These are phyloP conservation scores for Stylophora pistillata DNA, from an alignment of 64 coral and sea anemone genomes.

Conservation along the genomic window DNA sequence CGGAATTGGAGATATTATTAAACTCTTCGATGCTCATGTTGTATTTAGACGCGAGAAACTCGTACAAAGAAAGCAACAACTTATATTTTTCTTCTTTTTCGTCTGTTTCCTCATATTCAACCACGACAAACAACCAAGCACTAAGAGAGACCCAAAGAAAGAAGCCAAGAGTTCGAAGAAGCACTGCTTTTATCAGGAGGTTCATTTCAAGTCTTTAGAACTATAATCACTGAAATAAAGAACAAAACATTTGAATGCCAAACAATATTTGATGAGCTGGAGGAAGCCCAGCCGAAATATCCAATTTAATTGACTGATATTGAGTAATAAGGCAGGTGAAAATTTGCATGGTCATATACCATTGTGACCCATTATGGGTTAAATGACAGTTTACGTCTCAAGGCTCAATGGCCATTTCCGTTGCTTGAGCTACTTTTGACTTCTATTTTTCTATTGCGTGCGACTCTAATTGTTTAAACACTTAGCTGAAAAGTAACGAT, in stretches of 20 bases:
- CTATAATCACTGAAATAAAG: background rate
- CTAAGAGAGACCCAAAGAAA: conserved; percentile 32
- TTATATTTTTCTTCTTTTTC: conserved; percentile 11
- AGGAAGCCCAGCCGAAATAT: too few species aligned
- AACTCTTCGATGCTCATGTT: conserved; percentile 59
- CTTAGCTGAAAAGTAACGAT: too few species aligned
- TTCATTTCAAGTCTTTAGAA: conserved; percentile 18
- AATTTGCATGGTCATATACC: too few species aligned
- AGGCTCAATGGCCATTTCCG: too few species aligned
- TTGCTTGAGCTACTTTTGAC: too few species aligned
- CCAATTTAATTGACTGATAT: too few species aligned
- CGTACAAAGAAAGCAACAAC: conserved; percentile 20
- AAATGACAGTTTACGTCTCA: too few species aligned
- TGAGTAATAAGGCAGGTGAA: too few species aligned
- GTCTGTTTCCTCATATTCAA: conserved; percentile 35
- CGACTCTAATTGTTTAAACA: too few species aligned
- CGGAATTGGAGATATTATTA: conserved; percentile 5
- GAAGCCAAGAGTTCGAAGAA: conserved; percentile 8
- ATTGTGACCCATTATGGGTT: too few species aligned
- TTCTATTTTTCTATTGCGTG: too few species aligned
- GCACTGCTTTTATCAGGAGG: conserved; percentile 19
- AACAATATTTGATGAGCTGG: too few species aligned
- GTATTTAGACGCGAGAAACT: conserved; percentile 43
- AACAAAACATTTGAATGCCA: background rate
- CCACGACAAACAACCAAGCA: conserved; percentile 38